Conservation (phyloP, 2,888 invertebrate species). For the Epinotia nisella region DNA sequence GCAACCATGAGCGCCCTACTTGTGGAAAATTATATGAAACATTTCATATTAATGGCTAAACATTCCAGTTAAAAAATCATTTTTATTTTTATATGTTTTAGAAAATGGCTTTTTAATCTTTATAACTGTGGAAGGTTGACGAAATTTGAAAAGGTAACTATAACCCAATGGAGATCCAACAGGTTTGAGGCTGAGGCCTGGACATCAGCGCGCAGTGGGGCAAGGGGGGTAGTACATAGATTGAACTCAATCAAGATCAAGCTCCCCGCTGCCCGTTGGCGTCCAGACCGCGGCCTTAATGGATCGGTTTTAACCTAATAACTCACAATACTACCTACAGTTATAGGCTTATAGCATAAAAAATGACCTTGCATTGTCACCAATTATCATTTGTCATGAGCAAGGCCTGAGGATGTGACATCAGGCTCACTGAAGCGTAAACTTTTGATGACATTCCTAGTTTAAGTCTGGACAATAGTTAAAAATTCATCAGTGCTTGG, state of each 20-base stretch:
- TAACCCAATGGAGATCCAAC: too few relatives aligned
- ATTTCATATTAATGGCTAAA: neutral
- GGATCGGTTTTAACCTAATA: too few relatives aligned
- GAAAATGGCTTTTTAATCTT: too few relatives aligned
- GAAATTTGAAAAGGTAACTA: neutral
- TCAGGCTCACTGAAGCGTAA: conserved; percentile 30
- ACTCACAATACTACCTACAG: neutral
- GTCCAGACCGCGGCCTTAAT: too few relatives aligned
- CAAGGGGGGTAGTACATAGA: too few relatives aligned
- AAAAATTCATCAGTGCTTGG: neutral
- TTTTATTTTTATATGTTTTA: too few relatives aligned
- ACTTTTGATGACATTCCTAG: neutral
- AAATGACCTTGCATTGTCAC: conserved; percentile 28
- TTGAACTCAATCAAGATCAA: too few relatives aligned
- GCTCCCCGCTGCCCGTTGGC: too few relatives aligned
- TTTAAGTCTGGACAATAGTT: neutral
- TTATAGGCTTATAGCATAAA: neutral
- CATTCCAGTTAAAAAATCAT: neutral
- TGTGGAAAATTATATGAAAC: conserved; percentile 10
- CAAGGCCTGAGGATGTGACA: conserved; percentile 38
- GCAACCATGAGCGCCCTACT: conserved; percentile 9
- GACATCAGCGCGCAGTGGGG: too few relatives aligned
- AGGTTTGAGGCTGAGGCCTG: too few relatives aligned
- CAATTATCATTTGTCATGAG: conserved; percentile 22
- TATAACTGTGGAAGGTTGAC: neutral